These are phyloP conservation scores for Drosophila orosa DNA, from an alignment of 1,140 invertebrate species.

Conservation along the genomic window DNA sequence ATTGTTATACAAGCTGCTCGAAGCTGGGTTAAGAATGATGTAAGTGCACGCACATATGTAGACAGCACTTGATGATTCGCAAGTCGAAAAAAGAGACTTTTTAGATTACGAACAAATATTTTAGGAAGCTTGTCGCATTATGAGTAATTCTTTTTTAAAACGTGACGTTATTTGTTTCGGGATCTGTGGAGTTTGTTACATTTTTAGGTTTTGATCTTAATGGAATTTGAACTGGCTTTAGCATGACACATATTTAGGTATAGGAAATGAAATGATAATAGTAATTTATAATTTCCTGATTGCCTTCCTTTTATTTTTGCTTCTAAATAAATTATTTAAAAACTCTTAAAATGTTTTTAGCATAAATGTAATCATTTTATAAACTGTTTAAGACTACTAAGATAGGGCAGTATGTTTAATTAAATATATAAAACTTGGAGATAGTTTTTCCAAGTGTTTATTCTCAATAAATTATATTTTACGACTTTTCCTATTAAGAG, in stretches of 20 bases:
- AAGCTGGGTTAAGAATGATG: conserved; percentile 5
- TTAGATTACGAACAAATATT: not conserved
- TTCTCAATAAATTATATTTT: not conserved
- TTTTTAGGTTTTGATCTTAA: not conserved
- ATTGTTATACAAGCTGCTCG: conserved; percentile 26
- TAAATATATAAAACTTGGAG: not conserved
- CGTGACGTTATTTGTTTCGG: conserved; percentile 9
- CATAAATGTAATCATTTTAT: no score
- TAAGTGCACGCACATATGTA: conserved; percentile 14
- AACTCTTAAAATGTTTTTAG: no score
- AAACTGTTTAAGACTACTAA: no score
- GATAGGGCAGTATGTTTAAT: not conserved
- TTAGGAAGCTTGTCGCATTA: not conserved
- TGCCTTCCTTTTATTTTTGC: not conserved
- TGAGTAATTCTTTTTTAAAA: conserved; percentile 7
- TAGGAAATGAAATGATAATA: no score
- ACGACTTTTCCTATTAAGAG: conserved; percentile 12
- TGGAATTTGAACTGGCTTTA: not conserved
- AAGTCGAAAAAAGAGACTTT: not conserved
- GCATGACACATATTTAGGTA: no score
- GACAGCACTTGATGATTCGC: not conserved
- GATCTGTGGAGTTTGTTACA: not conserved
- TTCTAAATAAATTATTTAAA: not conserved
- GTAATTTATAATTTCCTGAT: no score
- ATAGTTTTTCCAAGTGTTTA: not conserved